Evolutionary conservation across 2,113 vertebrate species (phyloP).

Genomic region (Melospiza georgiana): DNA sequence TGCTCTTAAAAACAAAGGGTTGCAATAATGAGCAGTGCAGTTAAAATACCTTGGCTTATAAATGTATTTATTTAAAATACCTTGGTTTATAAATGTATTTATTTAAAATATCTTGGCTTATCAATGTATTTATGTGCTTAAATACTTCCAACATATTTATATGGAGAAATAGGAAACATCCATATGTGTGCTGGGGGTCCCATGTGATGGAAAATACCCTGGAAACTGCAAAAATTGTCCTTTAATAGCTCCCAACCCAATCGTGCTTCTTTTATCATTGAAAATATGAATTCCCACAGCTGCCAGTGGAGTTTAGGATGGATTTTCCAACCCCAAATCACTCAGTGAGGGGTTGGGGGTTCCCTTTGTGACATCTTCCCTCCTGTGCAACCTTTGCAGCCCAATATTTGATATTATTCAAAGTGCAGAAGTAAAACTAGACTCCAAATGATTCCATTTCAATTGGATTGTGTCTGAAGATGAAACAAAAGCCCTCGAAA

Average conservation of each 20-base stretch:
- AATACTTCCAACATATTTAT: not conserved
- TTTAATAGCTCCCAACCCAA: not conserved
- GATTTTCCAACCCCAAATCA: not conserved
- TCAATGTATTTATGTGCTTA: not conserved
- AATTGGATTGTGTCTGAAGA: not conserved
- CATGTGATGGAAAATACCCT: not conserved
- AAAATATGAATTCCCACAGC: not conserved
- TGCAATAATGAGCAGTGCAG: not conserved
- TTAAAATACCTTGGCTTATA: not conserved
- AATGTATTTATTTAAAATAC: no score
- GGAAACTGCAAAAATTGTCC: not conserved
- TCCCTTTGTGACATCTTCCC: not conserved
- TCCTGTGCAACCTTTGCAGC: not conserved
- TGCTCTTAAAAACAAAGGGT: not conserved
- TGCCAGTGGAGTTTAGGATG: not conserved
- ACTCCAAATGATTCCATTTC: not conserved
- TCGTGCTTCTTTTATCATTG: rapidly evolving
- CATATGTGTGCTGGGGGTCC: not conserved
- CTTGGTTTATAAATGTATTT: no score
- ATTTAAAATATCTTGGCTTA: not conserved
- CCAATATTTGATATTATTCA: not conserved
- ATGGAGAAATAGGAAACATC: not conserved
- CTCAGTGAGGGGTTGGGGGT: not conserved
- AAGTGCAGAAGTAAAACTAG: not conserved
- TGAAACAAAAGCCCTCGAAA: not conserved